Conservation (phyloP, 1,140 invertebrate genomes). For the Leptinotarsa undecemlineata region DNA sequence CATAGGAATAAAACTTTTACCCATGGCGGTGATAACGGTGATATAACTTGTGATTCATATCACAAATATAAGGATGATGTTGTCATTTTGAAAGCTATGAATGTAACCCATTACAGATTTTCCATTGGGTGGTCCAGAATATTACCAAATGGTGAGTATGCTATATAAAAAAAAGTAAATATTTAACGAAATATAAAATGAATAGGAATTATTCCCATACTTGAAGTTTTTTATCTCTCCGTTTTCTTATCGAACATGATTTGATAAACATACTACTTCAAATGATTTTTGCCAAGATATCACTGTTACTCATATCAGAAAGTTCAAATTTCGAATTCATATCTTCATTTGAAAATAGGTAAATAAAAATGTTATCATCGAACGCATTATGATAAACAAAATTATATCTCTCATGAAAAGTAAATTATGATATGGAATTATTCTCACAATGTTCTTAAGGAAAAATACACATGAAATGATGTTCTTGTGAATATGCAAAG, state of each 20-base stretch:
- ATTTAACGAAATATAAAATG: background rate
- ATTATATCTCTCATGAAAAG: too few relatives aligned
- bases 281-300: too few relatives aligned
- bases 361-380: too few relatives aligned
- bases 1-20: conserved; percentile 48
- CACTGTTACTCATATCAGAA: too few relatives aligned
- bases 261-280: too few relatives aligned
- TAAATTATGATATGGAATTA: too few relatives aligned
- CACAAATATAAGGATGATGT: conserved; percentile 59
- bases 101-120: conserved; percentile 58
- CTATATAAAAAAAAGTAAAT: background rate
- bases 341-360: too few relatives aligned
- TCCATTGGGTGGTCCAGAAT: conserved; percentile 65
- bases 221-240: background rate
- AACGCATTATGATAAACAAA: too few relatives aligned
- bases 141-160: conserved; percentile 38
- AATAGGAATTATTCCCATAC: background rate
- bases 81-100: conserved; percentile 54
- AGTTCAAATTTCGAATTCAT: too few relatives aligned
- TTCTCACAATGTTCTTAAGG: too few relatives aligned
- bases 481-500: too few relatives aligned
- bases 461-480: too few relatives aligned
- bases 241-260: background rate
- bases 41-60: conserved; percentile 58
- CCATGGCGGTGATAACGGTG: conserved; percentile 57